Evolutionary conservation across 92 coral and sea anemone species (phyloP).

Genomic region (Zoanthus gigantus): DNA sequence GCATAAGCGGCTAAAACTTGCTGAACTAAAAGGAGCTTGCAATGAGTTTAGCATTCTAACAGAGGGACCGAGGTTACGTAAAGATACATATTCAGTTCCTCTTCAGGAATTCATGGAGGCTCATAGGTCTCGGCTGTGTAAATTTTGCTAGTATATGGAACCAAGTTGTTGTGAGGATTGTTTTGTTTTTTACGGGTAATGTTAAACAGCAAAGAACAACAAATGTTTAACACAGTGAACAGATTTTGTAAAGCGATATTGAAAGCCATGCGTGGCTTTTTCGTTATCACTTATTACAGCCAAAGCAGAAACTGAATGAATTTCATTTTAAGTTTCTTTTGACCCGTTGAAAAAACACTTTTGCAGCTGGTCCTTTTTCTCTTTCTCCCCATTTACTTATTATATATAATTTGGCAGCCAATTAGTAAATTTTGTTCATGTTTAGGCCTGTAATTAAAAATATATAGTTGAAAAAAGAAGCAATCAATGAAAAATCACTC

Average conservation of each 20-base stretch:
- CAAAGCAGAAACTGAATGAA: neutral
- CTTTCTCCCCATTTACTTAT: too few species aligned
- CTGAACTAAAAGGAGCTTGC: constrained; percentile 8
- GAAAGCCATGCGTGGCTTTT: constrained; percentile 2
- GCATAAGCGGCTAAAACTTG: neutral
- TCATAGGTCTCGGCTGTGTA: constrained; percentile 12
- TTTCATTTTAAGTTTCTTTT: neutral
- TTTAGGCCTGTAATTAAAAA: neutral
- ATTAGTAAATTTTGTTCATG: neutral
- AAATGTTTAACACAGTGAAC: neutral
- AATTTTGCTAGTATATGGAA: neutral
- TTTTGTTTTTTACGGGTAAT: neutral
- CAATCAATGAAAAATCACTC: neutral
- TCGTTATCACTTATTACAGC: neutral
- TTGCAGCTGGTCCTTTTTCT: too few species aligned
- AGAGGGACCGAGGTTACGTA: neutral
- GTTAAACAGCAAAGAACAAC: neutral
- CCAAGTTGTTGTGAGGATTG: neutral
- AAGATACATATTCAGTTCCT: neutral
- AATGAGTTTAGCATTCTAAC: neutral
- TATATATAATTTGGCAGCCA: neutral
- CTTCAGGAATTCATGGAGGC: constrained; percentile 3
- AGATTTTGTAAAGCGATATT: neutral
- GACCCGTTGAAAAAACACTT: too few species aligned
- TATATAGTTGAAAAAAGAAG: neutral